Conservation (phyloP, 2,113 vertebrate genomes). For the Nibea albiflora region DNA sequence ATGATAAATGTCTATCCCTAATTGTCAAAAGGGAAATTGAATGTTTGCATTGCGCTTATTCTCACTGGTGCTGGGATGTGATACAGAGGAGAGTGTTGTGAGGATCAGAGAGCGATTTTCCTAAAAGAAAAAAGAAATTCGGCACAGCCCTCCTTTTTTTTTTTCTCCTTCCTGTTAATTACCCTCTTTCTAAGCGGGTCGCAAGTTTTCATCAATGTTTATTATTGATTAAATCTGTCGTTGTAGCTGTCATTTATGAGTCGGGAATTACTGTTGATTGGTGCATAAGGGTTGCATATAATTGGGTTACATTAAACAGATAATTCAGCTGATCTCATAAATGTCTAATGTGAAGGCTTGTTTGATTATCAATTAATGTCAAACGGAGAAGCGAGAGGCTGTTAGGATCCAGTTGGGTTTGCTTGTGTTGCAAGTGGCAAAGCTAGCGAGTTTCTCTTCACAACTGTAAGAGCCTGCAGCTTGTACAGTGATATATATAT, state of each 20-base stretch:
- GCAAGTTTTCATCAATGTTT: conserved; percentile 73
- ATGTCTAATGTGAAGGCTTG: conserved; percentile 79
- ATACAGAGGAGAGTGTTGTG: conserved; percentile 14
- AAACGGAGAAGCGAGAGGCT: conserved; percentile 69
- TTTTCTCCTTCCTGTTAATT: conserved; percentile 57
- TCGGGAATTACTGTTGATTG: conserved; percentile 78
- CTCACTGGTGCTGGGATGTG: conserved; percentile 21
- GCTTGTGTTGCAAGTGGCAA: conserved; percentile 22
- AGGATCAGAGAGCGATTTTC: conserved; percentile 25
- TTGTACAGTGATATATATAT: neutral
- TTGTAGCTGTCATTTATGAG: conserved; percentile 69
- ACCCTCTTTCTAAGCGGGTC: conserved; percentile 53
- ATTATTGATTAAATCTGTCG: conserved; percentile 76
- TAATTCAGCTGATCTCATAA: conserved; percentile 82
- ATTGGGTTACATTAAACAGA: conserved; percentile 82
- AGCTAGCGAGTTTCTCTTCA: neutral
- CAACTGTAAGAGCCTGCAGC: neutral
- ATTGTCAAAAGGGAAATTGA: conserved; percentile 56
- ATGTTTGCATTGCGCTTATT: conserved; percentile 48
- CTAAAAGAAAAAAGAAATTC: conserved; percentile 37
- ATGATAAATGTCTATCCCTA: conserved; percentile 51
- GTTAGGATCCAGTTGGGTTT: conserved; percentile 49
- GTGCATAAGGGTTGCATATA: conserved; percentile 77
- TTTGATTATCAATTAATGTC: conserved; percentile 83
- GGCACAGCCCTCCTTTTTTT: conserved; percentile 31